These are phyloP conservation scores for Crossaster papposus DNA, from an alignment of 53 echinoderm and acorn worm species.

Conservation along the genomic window DNA sequence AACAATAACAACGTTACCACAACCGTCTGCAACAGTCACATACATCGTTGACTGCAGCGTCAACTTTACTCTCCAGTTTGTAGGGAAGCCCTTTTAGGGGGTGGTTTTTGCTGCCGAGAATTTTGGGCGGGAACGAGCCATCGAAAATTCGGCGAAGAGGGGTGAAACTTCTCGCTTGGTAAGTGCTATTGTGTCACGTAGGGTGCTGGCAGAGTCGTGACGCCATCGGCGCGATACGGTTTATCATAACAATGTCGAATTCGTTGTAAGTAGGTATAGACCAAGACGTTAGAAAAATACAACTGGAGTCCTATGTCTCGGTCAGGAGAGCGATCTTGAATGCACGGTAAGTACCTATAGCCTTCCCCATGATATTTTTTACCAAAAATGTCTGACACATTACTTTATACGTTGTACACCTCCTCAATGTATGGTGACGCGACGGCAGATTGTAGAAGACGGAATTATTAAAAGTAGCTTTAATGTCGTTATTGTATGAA, in stretches of 20 bases:
- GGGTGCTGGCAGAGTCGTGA: not conserved
- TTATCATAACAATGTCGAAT: constrained; percentile 20
- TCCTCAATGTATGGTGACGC: not conserved
- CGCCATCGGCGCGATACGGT: not conserved
- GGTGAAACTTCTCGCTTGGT: constrained; percentile 29
- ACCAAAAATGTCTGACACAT: not conserved
- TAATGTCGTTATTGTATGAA: too few relatives aligned
- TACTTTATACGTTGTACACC: not conserved
- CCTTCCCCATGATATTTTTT: not conserved
- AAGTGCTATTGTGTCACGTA: constrained; percentile 40
- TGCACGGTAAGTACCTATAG: not conserved
- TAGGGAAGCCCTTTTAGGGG: not conserved
- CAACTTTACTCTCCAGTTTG: not conserved
- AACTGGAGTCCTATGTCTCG: not conserved
- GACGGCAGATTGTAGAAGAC: too few relatives aligned
- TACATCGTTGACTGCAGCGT: not conserved
- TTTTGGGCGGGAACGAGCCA: constrained; percentile 41
- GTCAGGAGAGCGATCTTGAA: not conserved
- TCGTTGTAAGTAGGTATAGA: constrained; percentile 26
- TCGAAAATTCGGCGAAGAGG: constrained; percentile 45
- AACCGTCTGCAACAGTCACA: not conserved
- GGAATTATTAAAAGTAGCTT: too few relatives aligned
- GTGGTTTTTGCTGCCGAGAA: constrained; percentile 6
- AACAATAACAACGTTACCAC: not conserved
- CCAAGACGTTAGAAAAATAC: not conserved